These are phyloP conservation scores for Notoglanidium macrostoma DNA, from an alignment of 2,797 vertebrate species.

Conservation along the genomic window DNA sequence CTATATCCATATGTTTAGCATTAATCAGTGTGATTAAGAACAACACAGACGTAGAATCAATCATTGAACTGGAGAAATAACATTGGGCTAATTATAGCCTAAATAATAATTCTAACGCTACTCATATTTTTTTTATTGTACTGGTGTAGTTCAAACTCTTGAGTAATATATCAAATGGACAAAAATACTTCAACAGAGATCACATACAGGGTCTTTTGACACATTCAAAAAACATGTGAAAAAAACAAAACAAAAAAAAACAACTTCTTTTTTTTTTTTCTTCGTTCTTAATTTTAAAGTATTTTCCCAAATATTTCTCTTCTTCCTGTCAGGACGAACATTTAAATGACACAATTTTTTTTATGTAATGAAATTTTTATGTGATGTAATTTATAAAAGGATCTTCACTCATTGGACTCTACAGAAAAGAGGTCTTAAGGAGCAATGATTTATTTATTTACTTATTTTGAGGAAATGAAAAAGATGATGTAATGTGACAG, in stretches of 20 bases:
- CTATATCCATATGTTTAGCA: slow-evolving; percentile 32
- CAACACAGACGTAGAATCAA: background rate
- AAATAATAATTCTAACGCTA: background rate
- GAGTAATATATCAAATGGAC: background rate
- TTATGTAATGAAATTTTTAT: background rate
- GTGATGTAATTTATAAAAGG: background rate
- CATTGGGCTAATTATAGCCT: background rate
- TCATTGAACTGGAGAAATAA: background rate
- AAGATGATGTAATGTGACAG: slow-evolving; percentile 9
- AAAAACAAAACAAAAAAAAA: no score
- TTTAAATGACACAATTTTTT: background rate
- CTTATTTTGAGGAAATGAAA: slow-evolving; percentile 39
- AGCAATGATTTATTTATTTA: slow-evolving; percentile 25
- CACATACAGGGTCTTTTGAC: slow-evolving; percentile 9
- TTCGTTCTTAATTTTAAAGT: background rate
- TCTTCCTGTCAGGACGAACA: slow-evolving; percentile 20
- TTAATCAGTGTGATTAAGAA: slow-evolving; percentile 24
- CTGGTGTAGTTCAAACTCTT: background rate
- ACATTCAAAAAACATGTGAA: slow-evolving; percentile 7
- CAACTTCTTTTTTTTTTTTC: no score
- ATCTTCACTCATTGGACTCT: background rate
- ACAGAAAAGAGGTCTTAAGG: background rate
- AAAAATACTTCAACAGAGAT: background rate
- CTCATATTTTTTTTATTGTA: background rate
- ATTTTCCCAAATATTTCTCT: background rate